Percentiles rank a stretch among this genome's conserved stretches.
phyloP scores from a whole-genome alignment of 2,113 vertebrate species.

The Oncorhynchus nerka region DNA sequence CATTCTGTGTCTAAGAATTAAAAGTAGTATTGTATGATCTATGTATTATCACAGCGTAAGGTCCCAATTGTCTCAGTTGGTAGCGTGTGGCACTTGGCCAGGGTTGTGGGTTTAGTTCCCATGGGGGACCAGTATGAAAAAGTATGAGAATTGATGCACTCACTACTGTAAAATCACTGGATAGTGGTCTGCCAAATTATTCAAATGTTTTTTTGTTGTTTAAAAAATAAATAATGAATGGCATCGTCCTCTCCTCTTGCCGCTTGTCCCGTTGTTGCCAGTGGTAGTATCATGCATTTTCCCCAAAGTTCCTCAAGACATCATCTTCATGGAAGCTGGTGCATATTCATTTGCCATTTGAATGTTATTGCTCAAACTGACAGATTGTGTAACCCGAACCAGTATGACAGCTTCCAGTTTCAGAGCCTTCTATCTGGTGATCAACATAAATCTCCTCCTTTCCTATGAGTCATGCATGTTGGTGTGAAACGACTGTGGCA shows the following conservation, averaged over 20 bases:
- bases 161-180: slow-evolving; percentile 93
- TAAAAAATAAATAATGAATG: no score
- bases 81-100: no score
- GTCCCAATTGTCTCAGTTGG: background rate
- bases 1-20: no score
- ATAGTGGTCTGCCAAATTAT: slow-evolving; percentile 70
- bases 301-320: background rate
- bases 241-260: background rate
- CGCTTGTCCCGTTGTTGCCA: background rate
- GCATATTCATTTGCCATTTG: background rate
- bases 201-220: no score
- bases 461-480: background rate
- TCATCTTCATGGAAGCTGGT: background rate
- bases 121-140: no score
- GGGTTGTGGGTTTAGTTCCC: no score
- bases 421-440: background rate
- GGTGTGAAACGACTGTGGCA: no score
- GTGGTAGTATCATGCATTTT: no score
- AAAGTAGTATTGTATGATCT: background rate
- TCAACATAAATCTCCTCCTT: background rate
- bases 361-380: background rate
- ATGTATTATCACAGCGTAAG: background rate
- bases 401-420: background rate
- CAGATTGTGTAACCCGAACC: background rate
- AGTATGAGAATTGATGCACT: slow-evolving; percentile 13